Conservation (phyloP, 2,888 invertebrate genomes). For the Euplagia quadripunctaria region DNA sequence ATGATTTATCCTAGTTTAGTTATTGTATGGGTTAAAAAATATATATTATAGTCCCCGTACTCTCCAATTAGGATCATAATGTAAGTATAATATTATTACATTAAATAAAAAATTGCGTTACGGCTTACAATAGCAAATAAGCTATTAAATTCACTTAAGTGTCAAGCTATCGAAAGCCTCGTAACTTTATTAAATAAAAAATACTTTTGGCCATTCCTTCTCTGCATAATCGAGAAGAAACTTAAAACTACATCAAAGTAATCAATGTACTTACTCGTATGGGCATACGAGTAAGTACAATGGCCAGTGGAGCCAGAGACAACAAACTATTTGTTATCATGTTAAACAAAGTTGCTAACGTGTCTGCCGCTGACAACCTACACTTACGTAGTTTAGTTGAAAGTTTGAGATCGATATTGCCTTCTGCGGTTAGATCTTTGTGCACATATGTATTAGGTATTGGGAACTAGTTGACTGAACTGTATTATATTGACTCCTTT, state of each 20-base stretch:
- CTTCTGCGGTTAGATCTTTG: constrained; percentile 21
- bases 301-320: constrained; percentile 20
- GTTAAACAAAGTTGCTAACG: constrained; percentile 31
- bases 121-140: too few species aligned
- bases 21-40: too few species aligned
- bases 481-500: not conserved
- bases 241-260: constrained; percentile 12
- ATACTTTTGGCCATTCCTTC: not conserved
- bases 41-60: not conserved
- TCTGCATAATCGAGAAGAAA: not conserved
- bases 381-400: constrained; percentile 24
- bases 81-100: not conserved
- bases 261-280: too few species aligned
- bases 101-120: not conserved
- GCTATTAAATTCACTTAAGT: not conserved
- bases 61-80: not conserved
- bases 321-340: constrained; percentile 28
- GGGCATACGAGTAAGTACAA: constrained; percentile 6
- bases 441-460: constrained; percentile 12
- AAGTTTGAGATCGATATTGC: constrained; percentile 35
- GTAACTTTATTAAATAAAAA: constrained; percentile 4
- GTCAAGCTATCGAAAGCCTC: not conserved
- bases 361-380: constrained; percentile 35
- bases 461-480: not conserved
- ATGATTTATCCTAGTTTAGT: too few species aligned